Evolutionary conservation across 1,140 invertebrate genomes (phyloP).

Genomic region (Drosophila bocki): DNA sequence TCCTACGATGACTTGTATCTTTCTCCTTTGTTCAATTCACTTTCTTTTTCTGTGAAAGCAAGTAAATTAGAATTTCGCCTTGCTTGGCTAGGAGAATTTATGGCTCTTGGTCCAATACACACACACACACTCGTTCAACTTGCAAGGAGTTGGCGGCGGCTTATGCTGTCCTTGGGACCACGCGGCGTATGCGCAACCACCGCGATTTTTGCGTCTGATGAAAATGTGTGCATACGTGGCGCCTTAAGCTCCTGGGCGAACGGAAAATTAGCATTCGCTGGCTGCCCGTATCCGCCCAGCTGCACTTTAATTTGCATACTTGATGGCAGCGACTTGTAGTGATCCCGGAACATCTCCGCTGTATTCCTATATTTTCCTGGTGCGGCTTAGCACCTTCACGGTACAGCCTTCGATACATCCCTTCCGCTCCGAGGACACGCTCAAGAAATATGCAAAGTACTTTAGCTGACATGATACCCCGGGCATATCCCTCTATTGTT

Average conservation of each 20-base stretch:
- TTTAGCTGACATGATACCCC: conserved; percentile 35
- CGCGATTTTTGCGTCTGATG: conserved; percentile 54
- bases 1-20: background rate
- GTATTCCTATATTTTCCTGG: conserved; percentile 7
- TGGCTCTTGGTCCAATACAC: conserved; percentile 33
- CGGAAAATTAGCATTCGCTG: conserved; percentile 37
- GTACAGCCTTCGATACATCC: conserved; percentile 21
- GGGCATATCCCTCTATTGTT: conserved; percentile 43
- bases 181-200: conserved; percentile 53
- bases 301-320: conserved; percentile 51
- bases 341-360: conserved; percentile 28
- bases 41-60: conserved; percentile 28
- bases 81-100: conserved; percentile 60
- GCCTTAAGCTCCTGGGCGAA: conserved; percentile 26
- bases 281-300: conserved; percentile 41
- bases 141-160: conserved; percentile 2
- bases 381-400: conserved; percentile 15
- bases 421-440: conserved; percentile 3
- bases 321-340: conserved; percentile 35
- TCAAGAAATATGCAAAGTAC: conserved; percentile 44
- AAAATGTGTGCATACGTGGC: conserved; percentile 46
- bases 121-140: conserved; percentile 11
- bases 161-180: conserved; percentile 41
- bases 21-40: conserved; percentile 20
- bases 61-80: conserved; percentile 71